Percentiles rank a stretch among this genome's conserved stretches.
phyloP scores from a whole-genome alignment of 2,888 invertebrate genomes.

The Pollenia labialis region DNA sequence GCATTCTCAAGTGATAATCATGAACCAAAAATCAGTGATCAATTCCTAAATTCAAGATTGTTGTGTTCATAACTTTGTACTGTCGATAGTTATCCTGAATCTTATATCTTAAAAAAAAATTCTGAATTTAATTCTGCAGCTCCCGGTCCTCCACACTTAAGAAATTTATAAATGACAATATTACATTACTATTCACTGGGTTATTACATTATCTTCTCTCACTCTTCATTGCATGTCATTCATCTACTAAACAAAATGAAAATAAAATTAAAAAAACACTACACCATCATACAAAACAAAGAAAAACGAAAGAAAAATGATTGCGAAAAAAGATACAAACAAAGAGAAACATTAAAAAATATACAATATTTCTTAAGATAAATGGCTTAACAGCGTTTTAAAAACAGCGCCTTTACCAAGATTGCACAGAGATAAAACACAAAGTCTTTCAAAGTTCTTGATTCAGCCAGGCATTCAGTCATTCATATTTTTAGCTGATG shows the following conservation, averaged over 20 bases:
- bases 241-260: constrained; percentile 17
- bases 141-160: too few relatives aligned
- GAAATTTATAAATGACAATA: too few relatives aligned
- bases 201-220: constrained; percentile 25
- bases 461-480: constrained; percentile 14
- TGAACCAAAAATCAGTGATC: too few relatives aligned
- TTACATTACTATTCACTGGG: constrained; percentile 19
- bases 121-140: too few relatives aligned
- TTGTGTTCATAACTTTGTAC: too few relatives aligned
- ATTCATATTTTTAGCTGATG: constrained; percentile 49
- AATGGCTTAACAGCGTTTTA: constrained; percentile 52
- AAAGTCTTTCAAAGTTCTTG: constrained; percentile 8
- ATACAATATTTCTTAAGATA: constrained; percentile 56
- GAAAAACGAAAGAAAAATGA: constrained; percentile 26
- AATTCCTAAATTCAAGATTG: too few relatives aligned
- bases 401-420: constrained; percentile 28
- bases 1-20: too few relatives aligned
- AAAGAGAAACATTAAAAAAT: constrained; percentile 9
- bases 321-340: constrained; percentile 43
- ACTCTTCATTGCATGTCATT: constrained; percentile 35
- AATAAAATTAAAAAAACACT: background rate
- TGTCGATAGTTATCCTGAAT: too few relatives aligned
- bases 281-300: constrained; percentile 20
- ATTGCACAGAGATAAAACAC: constrained; percentile 17
- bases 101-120: too few relatives aligned